Base-by-base conservation (phyloP, 2,797 vertebrate genomes). In the Pseudochirops corinnae region DNA sequence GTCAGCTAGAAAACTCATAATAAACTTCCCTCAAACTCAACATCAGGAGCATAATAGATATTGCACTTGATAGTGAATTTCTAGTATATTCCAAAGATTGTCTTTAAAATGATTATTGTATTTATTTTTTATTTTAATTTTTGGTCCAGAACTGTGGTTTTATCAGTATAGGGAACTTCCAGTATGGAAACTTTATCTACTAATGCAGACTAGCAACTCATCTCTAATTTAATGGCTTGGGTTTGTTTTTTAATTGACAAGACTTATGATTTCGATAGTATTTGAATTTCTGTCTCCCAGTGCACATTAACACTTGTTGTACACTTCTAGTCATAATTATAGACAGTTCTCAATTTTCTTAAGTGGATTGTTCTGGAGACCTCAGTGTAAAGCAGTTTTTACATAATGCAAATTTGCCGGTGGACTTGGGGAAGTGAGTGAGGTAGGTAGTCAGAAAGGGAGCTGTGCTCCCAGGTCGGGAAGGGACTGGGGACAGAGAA, bases 1-100 rank as follows among this genome's bases (percentile, higher is more conserved):
- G 9, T 94, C 93, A 92, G 60, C 95, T 90, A 74, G 92, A 96
- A 97, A 56, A 13, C 9, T 5, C 67, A 50, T 0, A 74, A 39
- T 18, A 74, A 74, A 74, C 16, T 67, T 93, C 94, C 82, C 13
- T 94, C 1, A 21, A 57, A 93, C 39, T 97, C n/a, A 94, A 46
- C 46, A 90, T 2, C 91, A 14, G 93, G 93, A 95, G 39, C 24
- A 5, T 50, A 95, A 29, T 57, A 94, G 50, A 58, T n/a, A 1
- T 93, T 3, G 57, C 5, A 82, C 26, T 21, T 74, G 33, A 74
- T 39, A 16, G 33, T 96, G 57, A 16, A 74, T 39, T 74, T 74
- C 33, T 39, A 74, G 33, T 74, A 39, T n/a, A n/a, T 67, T 67
- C n/a, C 14, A 16, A n/a, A 67, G 33, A 67, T 67, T n/a, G 10